Percentiles rank a stretch among this genome's conserved stretches.
Conservation (phyloP, 2,113 vertebrate species). For the Malurus melanocephalus region DNA sequence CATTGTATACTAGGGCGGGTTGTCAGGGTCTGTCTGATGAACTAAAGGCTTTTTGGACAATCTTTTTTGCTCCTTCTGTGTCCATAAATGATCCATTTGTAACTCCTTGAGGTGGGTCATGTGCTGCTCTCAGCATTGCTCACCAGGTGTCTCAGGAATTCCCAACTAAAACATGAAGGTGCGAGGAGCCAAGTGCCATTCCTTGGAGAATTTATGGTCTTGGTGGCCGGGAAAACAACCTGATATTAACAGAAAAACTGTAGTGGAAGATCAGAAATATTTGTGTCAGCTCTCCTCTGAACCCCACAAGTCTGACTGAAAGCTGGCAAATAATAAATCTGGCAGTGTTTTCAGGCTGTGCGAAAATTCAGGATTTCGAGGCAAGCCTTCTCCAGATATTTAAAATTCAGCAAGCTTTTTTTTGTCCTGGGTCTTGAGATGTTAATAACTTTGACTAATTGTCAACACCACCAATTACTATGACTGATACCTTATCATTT, state of each 20-base stretch:
- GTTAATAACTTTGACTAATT: conserved; percentile 83
- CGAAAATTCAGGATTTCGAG: conserved; percentile 26
- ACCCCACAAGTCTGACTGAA: neutral
- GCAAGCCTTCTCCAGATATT: conserved; percentile 24
- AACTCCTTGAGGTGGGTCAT: neutral
- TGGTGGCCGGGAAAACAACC: neutral
- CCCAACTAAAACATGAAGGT: neutral
- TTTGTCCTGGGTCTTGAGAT: conserved; percentile 72
- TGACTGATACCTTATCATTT: conserved; percentile 86
- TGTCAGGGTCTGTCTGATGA: neutral
- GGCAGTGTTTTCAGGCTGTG: neutral
- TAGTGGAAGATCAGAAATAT: neutral
- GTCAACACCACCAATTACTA: conserved; percentile 80
- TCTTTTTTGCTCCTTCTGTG: neutral
- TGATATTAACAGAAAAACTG: neutral
- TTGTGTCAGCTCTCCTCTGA: neutral
- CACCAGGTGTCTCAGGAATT: neutral
- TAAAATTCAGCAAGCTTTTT: conserved; percentile 60
- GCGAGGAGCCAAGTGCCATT: neutral
- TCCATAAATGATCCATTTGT: too few relatives aligned
- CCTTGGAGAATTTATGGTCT: neutral
- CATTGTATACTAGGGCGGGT: neutral
- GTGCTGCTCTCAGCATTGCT: neutral
- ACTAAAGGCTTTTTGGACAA: neutral
- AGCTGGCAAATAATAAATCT: conserved; percentile 1